Evolutionary conservation across 2,113 vertebrate genomes (phyloP), one percentile per base, ranked within the genome.

Genomic region (Noturus placidus): DNA sequence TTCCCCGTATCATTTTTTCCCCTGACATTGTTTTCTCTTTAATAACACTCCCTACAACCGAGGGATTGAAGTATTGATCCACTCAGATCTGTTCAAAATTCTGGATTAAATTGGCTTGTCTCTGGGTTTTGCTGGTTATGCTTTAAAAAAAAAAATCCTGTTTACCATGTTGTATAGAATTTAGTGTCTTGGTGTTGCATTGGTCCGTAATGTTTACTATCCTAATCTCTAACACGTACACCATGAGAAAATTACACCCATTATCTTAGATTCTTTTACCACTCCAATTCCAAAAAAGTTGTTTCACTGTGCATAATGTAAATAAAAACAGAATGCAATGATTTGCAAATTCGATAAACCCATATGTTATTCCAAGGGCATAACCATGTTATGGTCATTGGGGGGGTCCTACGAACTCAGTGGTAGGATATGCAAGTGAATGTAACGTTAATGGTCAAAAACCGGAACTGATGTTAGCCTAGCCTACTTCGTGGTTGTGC

Each of bases 61-160:
- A 91, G 89, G 86, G 89, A 92, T 89, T 92, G 89, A 79, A 85
- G 84, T 91, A 92, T 92, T 74, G 91, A 92, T 92, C 89, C 83
- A 65, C 87, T 90, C 86, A 87, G 86, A 84, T 88, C 90, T 90
- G 89, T 86, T 89, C 89, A 90, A 86, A 90, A 91, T 90, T 89
- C 89, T 27, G 90, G 86, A 91, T 92, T 91, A 88, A 92, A 92
- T 91, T 92, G 86, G 82, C 86, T 90, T 85, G 88, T 89, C 86
- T 89, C 83, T 67, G 20, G 76, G 69, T 85, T 91, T 91, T 89
- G 87, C 76, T 72, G 88, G 88, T 91, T 88, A 90, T 78, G 86
- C 89, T 86, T 87, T 85, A 87, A 90, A 89, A 89, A 89, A 89
- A 88, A 86, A 86, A 90, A 90, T 87, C 76, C 88, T 91, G 84